A percentile compares a stretch with the other conserved stretches of the same genome.
Conservation (phyloP, 2,113 vertebrate species). For the Guaruba guarouba region DNA sequence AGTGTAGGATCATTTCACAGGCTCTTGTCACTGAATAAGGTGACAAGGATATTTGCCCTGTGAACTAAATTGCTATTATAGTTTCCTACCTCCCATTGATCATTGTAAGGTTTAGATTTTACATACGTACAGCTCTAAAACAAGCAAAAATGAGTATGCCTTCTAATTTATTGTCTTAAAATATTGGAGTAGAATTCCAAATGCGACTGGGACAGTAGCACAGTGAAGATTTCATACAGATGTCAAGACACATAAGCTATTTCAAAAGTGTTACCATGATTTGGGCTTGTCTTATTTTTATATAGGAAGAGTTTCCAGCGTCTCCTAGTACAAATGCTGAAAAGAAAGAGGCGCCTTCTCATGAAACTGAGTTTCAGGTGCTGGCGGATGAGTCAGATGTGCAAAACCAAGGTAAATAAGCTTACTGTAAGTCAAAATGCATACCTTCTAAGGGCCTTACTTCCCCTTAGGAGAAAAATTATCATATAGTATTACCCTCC, state of each 20-base stretch:
- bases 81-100: background rate
- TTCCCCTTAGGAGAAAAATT: background rate
- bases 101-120: background rate
- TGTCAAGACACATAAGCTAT: fast-evolving
- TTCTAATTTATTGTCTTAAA: background rate
- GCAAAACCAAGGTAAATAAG: slow-evolving; percentile 60
- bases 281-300: slow-evolving; percentile 14
- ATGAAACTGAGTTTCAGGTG: background rate
- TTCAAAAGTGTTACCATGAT: background rate
- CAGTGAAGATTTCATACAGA: background rate
- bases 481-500: background rate
- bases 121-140: background rate
- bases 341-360: background rate
- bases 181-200: background rate
- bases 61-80: background rate
- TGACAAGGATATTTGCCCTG: background rate
- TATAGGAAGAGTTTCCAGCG: background rate
- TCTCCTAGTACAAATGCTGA: background rate
- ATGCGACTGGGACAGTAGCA: background rate
- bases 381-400: background rate
- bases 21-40: background rate
- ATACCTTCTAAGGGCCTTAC: background rate
- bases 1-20: background rate
- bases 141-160: background rate
- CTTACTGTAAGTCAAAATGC: background rate